phyloP scores from a whole-genome alignment of 2,797 vertebrate genomes.

The Alauda arvensis region DNA sequence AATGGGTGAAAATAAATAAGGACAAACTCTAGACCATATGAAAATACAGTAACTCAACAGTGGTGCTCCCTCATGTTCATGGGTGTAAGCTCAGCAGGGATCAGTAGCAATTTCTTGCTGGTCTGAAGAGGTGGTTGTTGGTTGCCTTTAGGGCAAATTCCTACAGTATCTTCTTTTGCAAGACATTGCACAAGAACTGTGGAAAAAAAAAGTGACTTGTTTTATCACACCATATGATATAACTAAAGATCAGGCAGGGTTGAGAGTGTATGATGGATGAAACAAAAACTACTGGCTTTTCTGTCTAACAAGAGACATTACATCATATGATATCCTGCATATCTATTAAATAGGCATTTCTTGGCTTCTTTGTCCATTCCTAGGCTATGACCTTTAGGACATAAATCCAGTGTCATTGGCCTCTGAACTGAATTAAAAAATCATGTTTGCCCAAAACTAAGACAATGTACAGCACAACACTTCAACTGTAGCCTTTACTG shows the following conservation, averaged over 20 bases:
- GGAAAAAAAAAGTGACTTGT: rapidly evolving
- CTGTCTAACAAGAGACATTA: background rate
- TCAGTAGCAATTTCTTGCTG: background rate
- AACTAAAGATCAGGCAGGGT: background rate
- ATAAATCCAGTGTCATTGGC: background rate
- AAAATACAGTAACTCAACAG: background rate
- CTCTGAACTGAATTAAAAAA: background rate
- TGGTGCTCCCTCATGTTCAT: background rate
- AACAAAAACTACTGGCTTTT: background rate
- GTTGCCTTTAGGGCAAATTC: background rate
- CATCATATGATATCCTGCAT: background rate
- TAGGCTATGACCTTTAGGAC: background rate
- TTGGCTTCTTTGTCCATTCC: background rate
- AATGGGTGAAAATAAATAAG: background rate
- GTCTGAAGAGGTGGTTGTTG: background rate
- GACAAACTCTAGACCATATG: background rate
- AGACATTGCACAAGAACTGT: background rate
- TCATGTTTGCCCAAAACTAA: background rate
- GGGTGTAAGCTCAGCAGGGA: background rate
- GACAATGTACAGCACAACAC: background rate
- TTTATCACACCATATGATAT: background rate
- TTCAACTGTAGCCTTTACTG: background rate
- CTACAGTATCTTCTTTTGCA: background rate
- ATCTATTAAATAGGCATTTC: background rate
- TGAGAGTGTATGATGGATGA: background rate